Evolutionary conservation across 2,113 vertebrate species (phyloP).

Genomic region (Neolamprologus toae): DNA sequence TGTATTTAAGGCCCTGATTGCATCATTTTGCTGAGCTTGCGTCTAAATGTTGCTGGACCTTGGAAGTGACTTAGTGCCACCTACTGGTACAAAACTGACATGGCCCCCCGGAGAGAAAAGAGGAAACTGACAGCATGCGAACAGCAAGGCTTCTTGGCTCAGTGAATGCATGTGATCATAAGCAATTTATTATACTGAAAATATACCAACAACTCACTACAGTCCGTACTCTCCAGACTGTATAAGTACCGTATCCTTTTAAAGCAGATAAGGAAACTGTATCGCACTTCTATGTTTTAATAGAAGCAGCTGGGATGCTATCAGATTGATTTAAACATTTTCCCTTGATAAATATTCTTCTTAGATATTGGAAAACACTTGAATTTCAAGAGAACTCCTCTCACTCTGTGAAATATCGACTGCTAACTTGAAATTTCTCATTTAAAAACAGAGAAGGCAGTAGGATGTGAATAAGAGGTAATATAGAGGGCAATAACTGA

Average conservation of each 20-base stretch:
- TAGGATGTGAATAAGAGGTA: neutral
- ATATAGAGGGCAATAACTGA: neutral
- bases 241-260: neutral
- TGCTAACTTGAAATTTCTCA: neutral
- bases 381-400: neutral
- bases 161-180: neutral
- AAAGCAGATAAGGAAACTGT: neutral
- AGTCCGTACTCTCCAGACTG: neutral
- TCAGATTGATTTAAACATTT: neutral
- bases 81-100: slow-evolving; percentile 49
- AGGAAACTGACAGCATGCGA: neutral
- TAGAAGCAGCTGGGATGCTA: neutral
- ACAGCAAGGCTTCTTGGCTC: neutral
- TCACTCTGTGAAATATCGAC: neutral
- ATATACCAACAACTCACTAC: neutral
- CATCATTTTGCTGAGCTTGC: neutral
- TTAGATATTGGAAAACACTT: neutral
- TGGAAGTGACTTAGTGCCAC: slow-evolving; percentile 40
- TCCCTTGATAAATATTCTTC: neutral
- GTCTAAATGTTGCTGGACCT: neutral
- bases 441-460: neutral
- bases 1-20: neutral
- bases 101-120: neutral
- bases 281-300: neutral
- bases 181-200: neutral